phyloP scores from a whole-genome alignment of 2,113 vertebrate genomes.

The Sinocyclocheilus maitianheensis region DNA sequence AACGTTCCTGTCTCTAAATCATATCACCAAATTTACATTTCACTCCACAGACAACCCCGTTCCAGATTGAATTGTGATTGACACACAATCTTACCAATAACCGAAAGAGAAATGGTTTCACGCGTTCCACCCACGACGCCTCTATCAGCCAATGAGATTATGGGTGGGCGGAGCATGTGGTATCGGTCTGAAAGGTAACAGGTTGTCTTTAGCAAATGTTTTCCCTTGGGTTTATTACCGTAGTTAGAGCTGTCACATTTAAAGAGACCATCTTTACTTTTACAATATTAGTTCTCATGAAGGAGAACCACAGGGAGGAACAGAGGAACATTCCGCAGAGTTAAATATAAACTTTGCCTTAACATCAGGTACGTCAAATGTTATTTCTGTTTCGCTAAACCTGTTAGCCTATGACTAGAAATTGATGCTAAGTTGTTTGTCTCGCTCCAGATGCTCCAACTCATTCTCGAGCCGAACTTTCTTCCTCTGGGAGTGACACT shows the following conservation, averaged over 20 bases:
- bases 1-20: neutral
- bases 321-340: neutral
- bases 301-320: neutral
- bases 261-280: neutral
- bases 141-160: constrained; percentile 63
- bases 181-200: constrained; percentile 77
- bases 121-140: constrained; percentile 47
- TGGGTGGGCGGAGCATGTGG: constrained; percentile 64
- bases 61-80: constrained; percentile 31
- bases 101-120: neutral
- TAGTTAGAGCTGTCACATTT: neutral
- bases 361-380: neutral
- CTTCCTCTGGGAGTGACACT: neutral
- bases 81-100: neutral
- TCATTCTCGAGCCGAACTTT: neutral
- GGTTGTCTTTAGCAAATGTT: constrained; percentile 64
- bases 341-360: constrained; percentile 8
- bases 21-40: too few species aligned
- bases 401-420: constrained; percentile 15
- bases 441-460: neutral
- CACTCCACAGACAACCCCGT: neutral
- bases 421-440: constrained; percentile 14
- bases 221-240: neutral
- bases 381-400: constrained; percentile 27
- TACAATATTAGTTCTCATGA: constrained; percentile 2